Evolutionary conservation across 2,888 invertebrate species (phyloP).

Genomic region (Platerodrilus igneus): DNA sequence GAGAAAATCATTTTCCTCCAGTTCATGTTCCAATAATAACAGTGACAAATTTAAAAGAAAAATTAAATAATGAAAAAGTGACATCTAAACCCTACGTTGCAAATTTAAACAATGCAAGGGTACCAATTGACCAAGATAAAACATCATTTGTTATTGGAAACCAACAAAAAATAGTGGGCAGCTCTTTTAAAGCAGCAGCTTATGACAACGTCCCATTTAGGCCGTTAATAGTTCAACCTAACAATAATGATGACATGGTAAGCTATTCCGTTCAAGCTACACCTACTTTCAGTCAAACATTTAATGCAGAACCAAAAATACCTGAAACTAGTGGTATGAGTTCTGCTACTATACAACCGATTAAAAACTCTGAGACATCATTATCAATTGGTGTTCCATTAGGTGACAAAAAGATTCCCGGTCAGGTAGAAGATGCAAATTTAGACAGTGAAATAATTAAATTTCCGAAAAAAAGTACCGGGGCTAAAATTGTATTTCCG

Average conservation of each 20-base stretch:
- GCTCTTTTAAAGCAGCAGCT: constrained; percentile 51
- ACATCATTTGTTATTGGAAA: constrained; percentile 62
- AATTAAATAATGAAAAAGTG: constrained; percentile 45
- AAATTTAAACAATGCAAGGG: constrained; percentile 60
- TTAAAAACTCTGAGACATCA: constrained; percentile 44
- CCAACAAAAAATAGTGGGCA: constrained; percentile 56
- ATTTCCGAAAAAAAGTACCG: constrained; percentile 34
- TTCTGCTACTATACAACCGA: constrained; percentile 44
- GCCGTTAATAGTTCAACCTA: constrained; percentile 31
- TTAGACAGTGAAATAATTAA: constrained; percentile 35
- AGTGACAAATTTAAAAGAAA: constrained; percentile 43
- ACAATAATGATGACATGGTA: constrained; percentile 17
- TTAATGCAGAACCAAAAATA: constrained; percentile 10
- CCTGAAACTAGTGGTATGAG: constrained; percentile 34
- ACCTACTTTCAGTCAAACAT: constrained; percentile 18
- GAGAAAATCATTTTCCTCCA: no score
- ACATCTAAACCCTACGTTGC: constrained; percentile 43
- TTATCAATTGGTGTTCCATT: constrained; percentile 45
- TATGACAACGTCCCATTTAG: constrained; percentile 45
- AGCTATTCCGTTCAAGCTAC: constrained; percentile 26
- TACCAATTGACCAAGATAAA: constrained; percentile 60
- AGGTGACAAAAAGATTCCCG: constrained; percentile 39
- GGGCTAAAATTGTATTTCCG: constrained; percentile 43
- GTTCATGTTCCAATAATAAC: constrained; percentile 42
- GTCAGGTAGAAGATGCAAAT: constrained; percentile 46